Base-by-base conservation (phyloP, 2,888 invertebrate species). In the Panopea generosa region DNA sequence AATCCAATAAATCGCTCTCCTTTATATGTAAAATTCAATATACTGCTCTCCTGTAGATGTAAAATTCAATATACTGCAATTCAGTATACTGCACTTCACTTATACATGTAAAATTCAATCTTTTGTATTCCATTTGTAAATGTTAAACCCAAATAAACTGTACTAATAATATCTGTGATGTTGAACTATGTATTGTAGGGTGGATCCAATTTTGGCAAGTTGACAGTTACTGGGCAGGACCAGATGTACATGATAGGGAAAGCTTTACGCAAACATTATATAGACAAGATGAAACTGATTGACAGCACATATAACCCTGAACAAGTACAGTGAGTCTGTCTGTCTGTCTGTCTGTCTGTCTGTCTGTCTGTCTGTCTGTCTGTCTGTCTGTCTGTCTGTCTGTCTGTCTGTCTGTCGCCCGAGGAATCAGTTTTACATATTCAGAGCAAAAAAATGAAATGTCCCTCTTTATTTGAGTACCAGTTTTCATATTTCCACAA, bases 181-280 rank as follows among this genome's bases (percentile, higher is more conserved):
- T n/a, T n/a, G n/a, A n/a, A n/a, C n/a, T n/a, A 4, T 52, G 7
- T 33, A 52, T 24, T 26, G 3, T 60, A 86, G 84, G 84, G 82
- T 43, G 84, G 84, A 38, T 79, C 66, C 16, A 56, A 24, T n/a
- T 71, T 77, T 18, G 91, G 91, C 4, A 68, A 78, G 56, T 80
- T 91, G 61, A 90, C 91, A 1, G 69, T 79, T 6, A 59, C 75
- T 11, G 91, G 91, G 9, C 89, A 89, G 66, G 84, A 90, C 14
- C 91, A 91, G 82, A 84, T 85, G 69, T 90, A 88, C 62, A 2
- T 72, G 16, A 72, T 90, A 9, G 91, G 91, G 0, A 68, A 62
- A 27, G 55, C 56, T 47, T 77, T 91, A 6, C 82, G 84, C 7
- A 63, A 76, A 7, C 66, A 78, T 22, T 91, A 91, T 76, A 75